Percentiles rank a stretch among this genome's conserved stretches.
Conservation (phyloP, 2,113 vertebrate species). For the Pao palembangensis region DNA sequence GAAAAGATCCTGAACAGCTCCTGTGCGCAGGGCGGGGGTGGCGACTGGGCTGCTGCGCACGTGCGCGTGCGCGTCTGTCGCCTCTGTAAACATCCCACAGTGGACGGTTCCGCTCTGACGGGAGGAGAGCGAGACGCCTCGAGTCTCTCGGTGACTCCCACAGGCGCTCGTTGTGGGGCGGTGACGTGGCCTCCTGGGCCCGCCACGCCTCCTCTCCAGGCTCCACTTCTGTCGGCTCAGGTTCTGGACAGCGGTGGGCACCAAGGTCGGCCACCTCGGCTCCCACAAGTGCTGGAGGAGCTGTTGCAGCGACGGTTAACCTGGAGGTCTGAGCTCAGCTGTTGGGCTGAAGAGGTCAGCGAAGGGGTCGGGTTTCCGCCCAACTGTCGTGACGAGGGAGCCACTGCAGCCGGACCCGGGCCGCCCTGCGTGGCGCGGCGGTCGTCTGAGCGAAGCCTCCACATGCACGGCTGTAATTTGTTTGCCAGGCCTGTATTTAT, state of each 20-base stretch:
- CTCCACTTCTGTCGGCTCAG: no score
- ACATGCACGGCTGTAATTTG: constrained; percentile 72
- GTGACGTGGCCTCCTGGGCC: no score
- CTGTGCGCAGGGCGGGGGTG: constrained; percentile 32
- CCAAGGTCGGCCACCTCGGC: no score
- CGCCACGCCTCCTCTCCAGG: no score
- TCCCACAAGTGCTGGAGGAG: no score
- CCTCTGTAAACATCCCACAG: constrained; percentile 21
- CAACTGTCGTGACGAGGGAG: constrained; percentile 27
- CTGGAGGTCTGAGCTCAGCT: constrained; percentile 1
- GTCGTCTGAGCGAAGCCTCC: constrained; percentile 58
- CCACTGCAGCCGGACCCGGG: constrained; percentile 34
- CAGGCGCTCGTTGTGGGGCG: no score
- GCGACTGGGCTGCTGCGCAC: neutral
- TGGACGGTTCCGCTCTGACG: constrained; percentile 19
- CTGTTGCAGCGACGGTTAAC: no score
- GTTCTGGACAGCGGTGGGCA: no score
- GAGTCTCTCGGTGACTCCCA: no score
- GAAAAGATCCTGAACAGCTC: constrained; percentile 30
- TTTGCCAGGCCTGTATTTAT: constrained; percentile 72
- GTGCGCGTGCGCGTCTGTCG: neutral
- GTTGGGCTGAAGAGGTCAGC: constrained; percentile 3
- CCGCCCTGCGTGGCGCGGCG: constrained; percentile 43
- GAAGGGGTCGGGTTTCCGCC: constrained; percentile 16
- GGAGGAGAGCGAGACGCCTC: no score